Evolutionary conservation across 2,888 invertebrate species (phyloP).

Genomic region (Aphidius colemani): DNA sequence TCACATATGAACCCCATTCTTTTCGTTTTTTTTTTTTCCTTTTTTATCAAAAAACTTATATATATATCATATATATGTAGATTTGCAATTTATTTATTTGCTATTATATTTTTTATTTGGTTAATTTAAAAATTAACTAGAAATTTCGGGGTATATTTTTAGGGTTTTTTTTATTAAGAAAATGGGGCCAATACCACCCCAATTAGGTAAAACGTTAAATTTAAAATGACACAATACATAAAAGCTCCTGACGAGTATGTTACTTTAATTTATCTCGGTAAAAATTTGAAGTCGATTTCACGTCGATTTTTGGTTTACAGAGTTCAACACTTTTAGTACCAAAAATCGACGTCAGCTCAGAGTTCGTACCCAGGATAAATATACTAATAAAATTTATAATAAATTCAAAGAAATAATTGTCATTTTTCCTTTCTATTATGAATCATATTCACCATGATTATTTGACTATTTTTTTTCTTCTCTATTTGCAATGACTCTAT

Average conservation of each 20-base stretch:
- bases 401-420: no score
- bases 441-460: no score
- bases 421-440: no score
- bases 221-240: neutral
- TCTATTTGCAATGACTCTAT: constrained; percentile 22
- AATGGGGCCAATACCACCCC: constrained; percentile 40
- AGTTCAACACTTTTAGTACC: no score
- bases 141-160: constrained; percentile 6
- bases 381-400: no score
- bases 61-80: neutral
- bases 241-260: constrained; percentile 10
- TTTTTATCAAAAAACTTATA: neutral
- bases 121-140: neutral
- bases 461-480: no score
- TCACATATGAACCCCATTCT: constrained; percentile 18
- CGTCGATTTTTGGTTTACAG: no score
- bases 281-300: neutral
- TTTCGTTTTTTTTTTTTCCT: constrained; percentile 3
- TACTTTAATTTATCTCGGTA: constrained; percentile 18
- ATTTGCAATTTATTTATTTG: neutral
- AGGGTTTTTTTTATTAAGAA: constrained; percentile 25
- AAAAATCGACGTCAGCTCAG: no score
- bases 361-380: no score
- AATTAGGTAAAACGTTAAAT: constrained; percentile 15
- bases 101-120: constrained; percentile 3